Conservation (phyloP, 1,140 invertebrate species). For the Apis cerana region DNA sequence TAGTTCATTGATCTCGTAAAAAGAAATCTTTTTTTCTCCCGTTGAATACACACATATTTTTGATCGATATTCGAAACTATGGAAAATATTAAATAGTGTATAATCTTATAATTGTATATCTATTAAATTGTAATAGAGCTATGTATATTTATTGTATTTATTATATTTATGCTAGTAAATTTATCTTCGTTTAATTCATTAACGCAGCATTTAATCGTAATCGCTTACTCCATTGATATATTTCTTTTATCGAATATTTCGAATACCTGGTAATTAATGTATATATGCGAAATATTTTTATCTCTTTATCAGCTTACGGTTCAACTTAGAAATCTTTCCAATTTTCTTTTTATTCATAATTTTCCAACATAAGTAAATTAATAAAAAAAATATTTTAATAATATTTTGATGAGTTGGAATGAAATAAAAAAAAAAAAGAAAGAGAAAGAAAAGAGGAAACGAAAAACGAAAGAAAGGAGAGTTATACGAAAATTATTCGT, state of each 20-base stretch:
- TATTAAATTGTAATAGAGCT: not conserved
- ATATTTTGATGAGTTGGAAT: not conserved
- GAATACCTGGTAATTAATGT: not conserved
- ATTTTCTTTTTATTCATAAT: not conserved
- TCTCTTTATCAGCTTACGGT: too few species aligned
- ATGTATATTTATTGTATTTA: not conserved
- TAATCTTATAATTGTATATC: not conserved
- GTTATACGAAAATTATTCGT: not conserved
- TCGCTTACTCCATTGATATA: too few species aligned
- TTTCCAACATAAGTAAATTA: not conserved
- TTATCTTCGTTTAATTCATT: constrained; percentile 21
- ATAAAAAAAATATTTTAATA: not conserved
- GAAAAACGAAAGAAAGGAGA: not conserved
- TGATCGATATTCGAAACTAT: not conserved
- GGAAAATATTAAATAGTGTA: not conserved
- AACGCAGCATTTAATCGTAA: not conserved
- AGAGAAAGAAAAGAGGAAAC: not conserved
- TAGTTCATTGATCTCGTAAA: not conserved
- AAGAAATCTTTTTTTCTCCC: too few species aligned
- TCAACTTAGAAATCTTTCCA: too few species aligned
- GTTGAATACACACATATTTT: too few species aligned
- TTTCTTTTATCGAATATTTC: too few species aligned
- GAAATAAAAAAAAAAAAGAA: too few species aligned
- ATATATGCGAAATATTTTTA: not conserved
- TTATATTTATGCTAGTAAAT: not conserved